Evolutionary conservation across 2,888 invertebrate species (phyloP), one percentile per base, ranked within the genome.

Genomic region (Coenonympha glycerion): DNA sequence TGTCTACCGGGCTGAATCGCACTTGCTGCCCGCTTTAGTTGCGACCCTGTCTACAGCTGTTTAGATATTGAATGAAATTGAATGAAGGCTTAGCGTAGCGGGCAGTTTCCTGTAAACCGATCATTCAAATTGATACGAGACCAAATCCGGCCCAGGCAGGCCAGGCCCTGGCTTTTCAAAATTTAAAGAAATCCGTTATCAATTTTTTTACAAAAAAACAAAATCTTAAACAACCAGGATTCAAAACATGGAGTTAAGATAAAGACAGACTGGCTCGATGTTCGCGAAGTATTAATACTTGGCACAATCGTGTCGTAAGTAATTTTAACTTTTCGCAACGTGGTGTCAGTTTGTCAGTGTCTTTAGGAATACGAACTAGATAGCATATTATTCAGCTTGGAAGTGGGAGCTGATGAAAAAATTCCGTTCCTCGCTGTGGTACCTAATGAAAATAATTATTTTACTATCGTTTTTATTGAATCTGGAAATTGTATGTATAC

Each of bases 401-500:
- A n/a, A n/a, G n/a, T n/a, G n/a, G n/a, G n/a, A n/a, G n/a, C n/a
- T n/a, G n/a, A n/a, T n/a, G n/a, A n/a, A n/a, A n/a, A n/a, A 2
- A 9, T 63, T 71, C 69, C 72, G 69, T 69, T 71, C 68, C 70
- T 71, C 64, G 52, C 57, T 61, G 56, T 61, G 66, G 65, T 59
- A 63, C 61, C 59, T 60, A 60, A 56, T 61, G 59, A 65, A 66
- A 56, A 70, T 52, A 48, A 68, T 75, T 85, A 85, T 84, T 85
- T 85, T 83, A 80, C 68, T 81, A 82, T 55, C 61, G 66, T 79
- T 79, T 83, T 79, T 81, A 80, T 78, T 69, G 69, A 9, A 71
- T 74, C 64, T 72, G 66, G 76, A 73, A 67, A 70, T 69, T 66
- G 69, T 76, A 76, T 80, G 74, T 81, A 77, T 81, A 79, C 76